phyloP scores from a whole-genome alignment of 1,140 invertebrate species.

The Cherax quadricarinatus region DNA sequence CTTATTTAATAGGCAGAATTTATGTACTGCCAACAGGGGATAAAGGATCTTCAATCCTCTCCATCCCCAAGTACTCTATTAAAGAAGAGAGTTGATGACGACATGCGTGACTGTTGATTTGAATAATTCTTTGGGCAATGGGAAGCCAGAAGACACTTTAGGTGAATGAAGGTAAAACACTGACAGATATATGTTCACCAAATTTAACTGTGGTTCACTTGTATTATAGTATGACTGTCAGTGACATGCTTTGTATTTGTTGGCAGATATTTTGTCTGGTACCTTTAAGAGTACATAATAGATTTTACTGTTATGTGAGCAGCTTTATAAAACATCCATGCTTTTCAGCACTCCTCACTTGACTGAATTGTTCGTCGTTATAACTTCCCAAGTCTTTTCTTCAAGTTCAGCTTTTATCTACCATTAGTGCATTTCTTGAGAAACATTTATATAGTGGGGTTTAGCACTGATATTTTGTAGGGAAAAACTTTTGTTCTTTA shows the following conservation, averaged over 20 bases:
- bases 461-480: too few relatives aligned
- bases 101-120: slow-evolving; percentile 15
- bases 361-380: too few relatives aligned
- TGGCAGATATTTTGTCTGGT: not conserved
- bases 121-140: not conserved
- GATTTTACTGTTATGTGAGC: too few relatives aligned
- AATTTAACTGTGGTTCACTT: not conserved
- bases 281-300: too few relatives aligned
- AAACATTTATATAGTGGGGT: too few relatives aligned
- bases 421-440: too few relatives aligned
- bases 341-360: too few relatives aligned
- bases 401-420: too few relatives aligned
- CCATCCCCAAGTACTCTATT: not conserved
- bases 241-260: not conserved
- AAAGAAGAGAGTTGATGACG: slow-evolving; percentile 17
- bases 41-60: slow-evolving; percentile 8
- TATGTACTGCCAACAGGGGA: not conserved
- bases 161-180: slow-evolving; percentile 2
- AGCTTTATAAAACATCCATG: too few relatives aligned
- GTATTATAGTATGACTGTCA: not conserved
- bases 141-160: not conserved
- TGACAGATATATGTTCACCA: not conserved
- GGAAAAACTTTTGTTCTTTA: too few relatives aligned
- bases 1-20: not conserved
- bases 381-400: too few relatives aligned